phyloP scores from a whole-genome alignment of 2,888 invertebrate genomes.

The Hoplodrina ambigua region DNA sequence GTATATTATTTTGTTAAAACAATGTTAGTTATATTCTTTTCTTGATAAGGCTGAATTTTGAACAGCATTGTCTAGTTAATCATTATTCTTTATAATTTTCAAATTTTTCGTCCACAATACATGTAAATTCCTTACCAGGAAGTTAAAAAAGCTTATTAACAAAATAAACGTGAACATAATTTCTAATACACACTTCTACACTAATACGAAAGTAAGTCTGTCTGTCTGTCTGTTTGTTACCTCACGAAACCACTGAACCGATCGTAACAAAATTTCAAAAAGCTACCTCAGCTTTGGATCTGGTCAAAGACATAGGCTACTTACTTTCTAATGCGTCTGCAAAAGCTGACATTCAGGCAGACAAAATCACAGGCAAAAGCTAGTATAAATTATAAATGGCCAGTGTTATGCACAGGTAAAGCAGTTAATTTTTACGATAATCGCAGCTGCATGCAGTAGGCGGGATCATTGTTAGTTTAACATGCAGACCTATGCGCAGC shows the following conservation, averaged over 20 bases:
- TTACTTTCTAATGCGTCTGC: not conserved
- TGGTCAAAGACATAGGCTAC: not conserved
- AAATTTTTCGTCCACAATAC: too few relatives aligned
- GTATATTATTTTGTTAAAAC: not conserved
- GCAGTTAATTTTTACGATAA: conserved; percentile 84
- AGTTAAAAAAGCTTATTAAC: conserved; percentile 37
- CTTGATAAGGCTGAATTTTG: not conserved
- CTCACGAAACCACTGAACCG: too few relatives aligned
- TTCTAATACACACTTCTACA: conserved; percentile 42
- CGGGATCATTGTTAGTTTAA: conserved; percentile 75
- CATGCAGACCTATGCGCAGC: conserved; percentile 68
- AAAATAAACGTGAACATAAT: conserved; percentile 46
- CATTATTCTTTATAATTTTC: too few relatives aligned
- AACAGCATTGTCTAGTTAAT: too few relatives aligned
- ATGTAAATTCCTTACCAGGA: not conserved
- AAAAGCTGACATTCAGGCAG: not conserved
- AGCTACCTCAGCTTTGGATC: too few relatives aligned
- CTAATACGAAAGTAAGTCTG: too few relatives aligned
- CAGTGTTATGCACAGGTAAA: conserved; percentile 71
- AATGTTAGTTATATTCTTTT: not conserved
- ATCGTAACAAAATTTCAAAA: too few relatives aligned
- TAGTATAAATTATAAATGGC: conserved; percentile 60
- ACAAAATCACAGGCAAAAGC: not conserved
- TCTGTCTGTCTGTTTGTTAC: too few relatives aligned
- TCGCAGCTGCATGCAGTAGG: conserved; percentile 77